A percentile compares a stretch with the other conserved stretches of the same genome.
Conservation (phyloP, 2,113 vertebrate genomes). For the Atrichornis clamosus region DNA sequence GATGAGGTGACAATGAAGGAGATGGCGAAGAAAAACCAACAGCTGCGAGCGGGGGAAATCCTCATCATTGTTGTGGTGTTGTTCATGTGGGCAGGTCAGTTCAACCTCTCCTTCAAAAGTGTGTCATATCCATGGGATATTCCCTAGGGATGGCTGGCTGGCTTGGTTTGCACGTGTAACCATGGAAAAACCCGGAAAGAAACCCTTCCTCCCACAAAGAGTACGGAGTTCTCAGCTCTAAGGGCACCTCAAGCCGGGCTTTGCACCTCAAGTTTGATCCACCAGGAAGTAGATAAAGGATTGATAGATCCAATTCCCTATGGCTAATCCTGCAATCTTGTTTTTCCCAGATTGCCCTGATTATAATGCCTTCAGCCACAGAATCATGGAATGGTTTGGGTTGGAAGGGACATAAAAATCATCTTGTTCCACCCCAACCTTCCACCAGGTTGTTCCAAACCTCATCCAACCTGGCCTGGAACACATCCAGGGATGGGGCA, state of each 20-base stretch:
- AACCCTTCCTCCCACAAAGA: background rate
- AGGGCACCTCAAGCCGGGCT: background rate
- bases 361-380: background rate
- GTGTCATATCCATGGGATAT: fast-evolving
- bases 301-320: background rate
- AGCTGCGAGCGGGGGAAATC: constrained; percentile 89
- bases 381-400: background rate
- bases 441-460: background rate
- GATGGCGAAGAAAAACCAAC: constrained; percentile 78
- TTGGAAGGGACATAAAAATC: background rate
- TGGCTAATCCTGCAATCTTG: background rate
- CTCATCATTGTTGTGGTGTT: constrained; percentile 96
- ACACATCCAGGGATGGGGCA: background rate
- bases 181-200: background rate
- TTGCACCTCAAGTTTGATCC: background rate
- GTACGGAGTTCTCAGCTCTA: fast-evolving
- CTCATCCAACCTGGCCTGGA: background rate
- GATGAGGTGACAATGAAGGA: constrained; percentile 93
- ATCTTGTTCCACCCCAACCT: background rate
- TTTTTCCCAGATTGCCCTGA: background rate
- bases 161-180: background rate
- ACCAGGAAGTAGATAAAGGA: background rate
- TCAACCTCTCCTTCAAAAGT: background rate
- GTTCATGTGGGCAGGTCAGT: constrained; percentile 97
- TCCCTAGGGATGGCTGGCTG: background rate